Evolutionary conservation across 2,113 vertebrate species (phyloP).

Genomic region (Ahaetulla prasina): DNA sequence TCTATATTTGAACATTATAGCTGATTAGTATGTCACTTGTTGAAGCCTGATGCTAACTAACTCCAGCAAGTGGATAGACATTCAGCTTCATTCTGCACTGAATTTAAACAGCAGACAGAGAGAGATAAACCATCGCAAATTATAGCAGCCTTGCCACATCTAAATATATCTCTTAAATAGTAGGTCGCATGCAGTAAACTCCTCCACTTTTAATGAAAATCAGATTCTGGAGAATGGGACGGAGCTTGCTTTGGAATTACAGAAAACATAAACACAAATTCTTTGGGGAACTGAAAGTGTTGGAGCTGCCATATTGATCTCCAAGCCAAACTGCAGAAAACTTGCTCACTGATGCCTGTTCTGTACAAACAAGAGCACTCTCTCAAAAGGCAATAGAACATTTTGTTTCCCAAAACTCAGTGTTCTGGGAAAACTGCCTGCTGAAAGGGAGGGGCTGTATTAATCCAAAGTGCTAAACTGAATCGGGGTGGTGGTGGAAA

Average conservation of each 20-base stretch:
- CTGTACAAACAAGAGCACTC: background rate
- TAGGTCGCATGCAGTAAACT: constrained; percentile 25
- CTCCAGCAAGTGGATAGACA: background rate
- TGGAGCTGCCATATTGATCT: constrained; percentile 29
- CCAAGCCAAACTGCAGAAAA: constrained; percentile 23
- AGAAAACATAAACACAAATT: constrained; percentile 35
- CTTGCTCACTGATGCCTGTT: background rate
- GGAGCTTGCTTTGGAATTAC: constrained; percentile 33
- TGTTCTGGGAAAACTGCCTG: constrained; percentile 45
- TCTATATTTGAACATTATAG: background rate
- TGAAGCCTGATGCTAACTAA: constrained; percentile 22
- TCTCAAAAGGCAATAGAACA: constrained; percentile 33
- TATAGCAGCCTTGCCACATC: constrained; percentile 4
- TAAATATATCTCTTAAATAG: constrained; percentile 39
- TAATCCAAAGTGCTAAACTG: constrained; percentile 20
- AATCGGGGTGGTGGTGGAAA: background rate
- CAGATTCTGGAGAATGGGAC: constrained; percentile 31
- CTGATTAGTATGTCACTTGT: background rate
- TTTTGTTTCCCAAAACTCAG: constrained; percentile 49
- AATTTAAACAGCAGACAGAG: constrained; percentile 48
- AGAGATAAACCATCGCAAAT: constrained; percentile 40
- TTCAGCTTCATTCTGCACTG: constrained; percentile 2
- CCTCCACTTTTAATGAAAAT: constrained; percentile 40
- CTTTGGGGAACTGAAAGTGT: constrained; percentile 23
- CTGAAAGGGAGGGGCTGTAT: background rate